Base-by-base conservation (phyloP, 2,113 vertebrate species). In the Acanthisitta chloris region DNA sequence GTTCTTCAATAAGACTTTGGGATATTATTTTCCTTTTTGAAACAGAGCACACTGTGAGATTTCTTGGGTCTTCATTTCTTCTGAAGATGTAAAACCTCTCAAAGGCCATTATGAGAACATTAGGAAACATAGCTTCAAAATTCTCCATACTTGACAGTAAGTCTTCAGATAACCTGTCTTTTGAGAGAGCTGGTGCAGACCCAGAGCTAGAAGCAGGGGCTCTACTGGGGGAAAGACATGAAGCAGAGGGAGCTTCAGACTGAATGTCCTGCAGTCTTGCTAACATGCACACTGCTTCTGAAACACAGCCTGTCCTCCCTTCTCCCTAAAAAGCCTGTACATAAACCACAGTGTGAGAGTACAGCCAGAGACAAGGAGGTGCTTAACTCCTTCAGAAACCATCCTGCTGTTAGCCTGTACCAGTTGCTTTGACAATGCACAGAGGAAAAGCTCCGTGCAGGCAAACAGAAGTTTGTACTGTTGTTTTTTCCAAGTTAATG, bases 211-310 rank as follows among this genome's bases (percentile, higher is more conserved):
- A 76, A 71, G 46, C 48, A 51, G 38, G 23, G 19, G 3, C 1
- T 19, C 54, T 52, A 4, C 2, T 58, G 58, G 26, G 43, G 43
- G 42, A 67, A 67, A 40, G 59, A 42, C 0, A 0, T 0, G 29
- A 62, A 74, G 51, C 55, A 64, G 78, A 67, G 46, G 20, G 59
- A 59, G 24, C 49, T 61, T 72, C 71, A n/a, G 20, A 14, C 8
- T 21, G 2, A 36, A 46, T n/a, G 38, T 61, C 45, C 69, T 14
- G 49, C 52, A 28, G 58, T 65, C 72, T 16, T 48, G 40, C 38
- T 62, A 16, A 51, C 38, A 17, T 0, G 0, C 0, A 0, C 18
- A 2, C 31, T 38, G 69, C 90, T 81, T 28, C 85, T 29, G 51
- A 45, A 78, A 45, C 5, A 5, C 61, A 78, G 58, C 64, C 29